Conservation (phyloP, 2,888 invertebrate species). For the Petrolisthes manimaculis region DNA sequence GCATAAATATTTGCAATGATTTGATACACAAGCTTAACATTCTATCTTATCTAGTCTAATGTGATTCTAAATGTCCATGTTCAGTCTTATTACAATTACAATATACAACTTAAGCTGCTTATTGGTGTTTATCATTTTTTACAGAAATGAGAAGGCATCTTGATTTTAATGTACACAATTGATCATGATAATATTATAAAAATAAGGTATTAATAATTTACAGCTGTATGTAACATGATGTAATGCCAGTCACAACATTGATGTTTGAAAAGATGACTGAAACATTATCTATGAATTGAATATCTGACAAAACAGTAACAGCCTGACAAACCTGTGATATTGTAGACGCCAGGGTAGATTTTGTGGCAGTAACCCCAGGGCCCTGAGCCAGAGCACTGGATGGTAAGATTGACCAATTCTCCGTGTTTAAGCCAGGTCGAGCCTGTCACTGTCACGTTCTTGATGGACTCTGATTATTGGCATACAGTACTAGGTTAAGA, state of each 20-base stretch:
- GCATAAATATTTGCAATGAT: too few relatives aligned
- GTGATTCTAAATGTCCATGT: not conserved
- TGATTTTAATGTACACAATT: too few relatives aligned
- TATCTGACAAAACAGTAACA: not conserved
- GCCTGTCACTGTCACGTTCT: conserved; percentile 79
- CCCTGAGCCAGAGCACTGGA: conserved; percentile 81
- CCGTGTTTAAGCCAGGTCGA: conserved; percentile 87
- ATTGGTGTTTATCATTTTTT: not conserved
- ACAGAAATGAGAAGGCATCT: not conserved
- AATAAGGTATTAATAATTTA: not conserved
- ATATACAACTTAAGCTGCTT: not conserved
- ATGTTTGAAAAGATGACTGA: too few relatives aligned
- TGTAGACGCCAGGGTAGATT: conserved; percentile 75
- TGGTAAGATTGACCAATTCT: conserved; percentile 79
- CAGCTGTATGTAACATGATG: too few relatives aligned
- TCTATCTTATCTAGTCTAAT: too few relatives aligned
- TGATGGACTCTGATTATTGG: conserved; percentile 75
- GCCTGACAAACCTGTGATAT: conserved; percentile 68
- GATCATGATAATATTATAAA: not conserved
- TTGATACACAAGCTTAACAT: too few relatives aligned
- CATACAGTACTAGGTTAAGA: not conserved
- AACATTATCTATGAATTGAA: too few relatives aligned
- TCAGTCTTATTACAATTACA: not conserved
- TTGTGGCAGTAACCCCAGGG: conserved; percentile 81
- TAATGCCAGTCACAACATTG: too few relatives aligned